Conservation (phyloP, 2,797 vertebrate species). For the Vireo griseus region DNA sequence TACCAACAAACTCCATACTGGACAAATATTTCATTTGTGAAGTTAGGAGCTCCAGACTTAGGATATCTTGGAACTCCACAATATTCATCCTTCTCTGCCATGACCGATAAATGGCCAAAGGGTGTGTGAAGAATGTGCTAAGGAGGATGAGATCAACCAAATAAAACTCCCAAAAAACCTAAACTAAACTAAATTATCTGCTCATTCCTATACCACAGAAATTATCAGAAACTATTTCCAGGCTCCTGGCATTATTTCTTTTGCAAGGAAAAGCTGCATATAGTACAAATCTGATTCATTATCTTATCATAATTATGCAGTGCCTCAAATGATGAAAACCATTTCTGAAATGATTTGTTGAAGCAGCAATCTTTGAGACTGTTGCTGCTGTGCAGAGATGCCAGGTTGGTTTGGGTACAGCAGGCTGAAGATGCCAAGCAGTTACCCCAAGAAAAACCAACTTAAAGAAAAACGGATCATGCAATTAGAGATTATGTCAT, state of each 20-base stretch:
- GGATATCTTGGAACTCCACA: neutral
- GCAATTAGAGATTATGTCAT: neutral
- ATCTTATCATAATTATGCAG: conserved; percentile 5
- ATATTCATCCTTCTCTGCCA: neutral
- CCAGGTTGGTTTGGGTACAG: neutral
- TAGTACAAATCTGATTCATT: neutral
- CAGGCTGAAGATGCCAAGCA: neutral
- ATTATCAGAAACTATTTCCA: neutral
- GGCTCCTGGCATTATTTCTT: neutral
- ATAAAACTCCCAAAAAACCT: neutral
- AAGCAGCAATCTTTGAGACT: neutral
- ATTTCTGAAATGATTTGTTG: conserved; percentile 1
- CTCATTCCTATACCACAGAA: neutral
- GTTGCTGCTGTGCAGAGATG: neutral
- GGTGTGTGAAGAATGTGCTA: neutral
- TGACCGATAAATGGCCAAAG: neutral
- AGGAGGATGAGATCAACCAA: neutral
- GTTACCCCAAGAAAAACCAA: neutral
- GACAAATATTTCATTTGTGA: neutral
- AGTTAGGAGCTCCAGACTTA: neutral
- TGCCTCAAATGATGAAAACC: neutral
- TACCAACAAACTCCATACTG: neutral
- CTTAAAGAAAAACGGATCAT: neutral
- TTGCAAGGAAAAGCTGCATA: neutral
- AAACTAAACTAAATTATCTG: neutral